These are phyloP conservation scores for Okamejei kenojei DNA, from an alignment of 2,797 vertebrate genomes.

Conservation along the genomic window DNA sequence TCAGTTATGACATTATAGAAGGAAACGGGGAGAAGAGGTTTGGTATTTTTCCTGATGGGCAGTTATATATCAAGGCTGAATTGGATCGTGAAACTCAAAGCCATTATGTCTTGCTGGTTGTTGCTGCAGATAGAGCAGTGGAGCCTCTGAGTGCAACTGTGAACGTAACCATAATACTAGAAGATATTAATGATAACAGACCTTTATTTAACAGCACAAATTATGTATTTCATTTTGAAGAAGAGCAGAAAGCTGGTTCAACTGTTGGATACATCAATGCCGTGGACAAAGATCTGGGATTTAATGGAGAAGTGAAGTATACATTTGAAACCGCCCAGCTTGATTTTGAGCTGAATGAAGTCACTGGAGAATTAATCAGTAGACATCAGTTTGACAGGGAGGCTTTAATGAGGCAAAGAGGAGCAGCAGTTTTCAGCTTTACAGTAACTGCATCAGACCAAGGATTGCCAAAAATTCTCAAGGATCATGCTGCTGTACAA, in stretches of 20 bases:
- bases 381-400: slow-evolving; percentile 86
- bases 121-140: slow-evolving; percentile 83
- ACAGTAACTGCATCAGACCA: slow-evolving; percentile 80
- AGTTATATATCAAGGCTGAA: slow-evolving; percentile 88
- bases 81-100: slow-evolving; percentile 91
- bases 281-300: slow-evolving; percentile 85
- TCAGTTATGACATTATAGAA: slow-evolving; percentile 76
- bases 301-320: slow-evolving; percentile 86
- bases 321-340: slow-evolving; percentile 77
- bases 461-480: slow-evolving; percentile 85
- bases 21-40: slow-evolving; percentile 83
- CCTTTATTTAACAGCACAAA: slow-evolving; percentile 95
- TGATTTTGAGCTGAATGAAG: slow-evolving; percentile 82
- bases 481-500: slow-evolving; percentile 90
- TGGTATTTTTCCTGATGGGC: slow-evolving; percentile 93
- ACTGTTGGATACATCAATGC: slow-evolving; percentile 78
- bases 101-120: slow-evolving; percentile 74
- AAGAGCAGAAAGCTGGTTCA: slow-evolving; percentile 78
- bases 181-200: slow-evolving; percentile 93
- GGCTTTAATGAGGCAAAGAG: slow-evolving; percentile 81
- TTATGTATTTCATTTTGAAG: slow-evolving; percentile 91
- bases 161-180: slow-evolving; percentile 83
- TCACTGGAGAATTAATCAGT: slow-evolving; percentile 79
- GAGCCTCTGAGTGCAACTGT: slow-evolving; percentile 82
- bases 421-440: slow-evolving; percentile 82